phyloP scores from a whole-genome alignment of 2,797 vertebrate species.

The Erpetoichthys calabaricus region DNA sequence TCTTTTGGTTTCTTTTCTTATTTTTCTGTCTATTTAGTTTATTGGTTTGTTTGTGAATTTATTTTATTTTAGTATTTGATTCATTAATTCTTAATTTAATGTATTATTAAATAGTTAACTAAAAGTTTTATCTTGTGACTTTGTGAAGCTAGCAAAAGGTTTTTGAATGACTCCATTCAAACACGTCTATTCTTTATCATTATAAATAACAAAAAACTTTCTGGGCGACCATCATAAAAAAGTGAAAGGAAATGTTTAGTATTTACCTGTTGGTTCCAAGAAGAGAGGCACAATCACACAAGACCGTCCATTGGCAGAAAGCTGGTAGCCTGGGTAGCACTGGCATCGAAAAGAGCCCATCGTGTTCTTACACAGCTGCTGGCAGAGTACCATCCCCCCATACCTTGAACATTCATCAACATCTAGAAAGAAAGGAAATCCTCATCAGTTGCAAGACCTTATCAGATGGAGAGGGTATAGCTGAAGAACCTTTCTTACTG shows the following conservation, averaged over 20 bases:
- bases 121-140: no score
- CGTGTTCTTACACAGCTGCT: slow-evolving; percentile 22
- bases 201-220: neutral
- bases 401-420: slow-evolving; percentile 20
- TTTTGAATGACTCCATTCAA: neutral
- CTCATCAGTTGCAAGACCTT: no score
- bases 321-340: slow-evolving; percentile 21
- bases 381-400: slow-evolving; percentile 15
- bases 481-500: no score
- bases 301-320: slow-evolving; percentile 20
- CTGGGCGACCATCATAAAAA: neutral
- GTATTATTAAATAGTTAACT: no score
- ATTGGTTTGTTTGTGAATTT: no score
- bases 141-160: neutral
- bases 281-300: neutral
- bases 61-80: no score
- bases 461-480: no score
- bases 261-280: neutral
- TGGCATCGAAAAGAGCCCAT: slow-evolving; percentile 21
- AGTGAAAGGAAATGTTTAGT: neutral
- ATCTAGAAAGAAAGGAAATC: slow-evolving; percentile 10
- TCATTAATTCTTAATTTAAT: no score
- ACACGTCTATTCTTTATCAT: neutral
- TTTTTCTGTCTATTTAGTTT: no score
- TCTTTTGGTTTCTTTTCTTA: no score